Conservation (phyloP, 30 jellyfish, hydroid and myxozoan genomes). For the Aurelia aurita region DNA sequence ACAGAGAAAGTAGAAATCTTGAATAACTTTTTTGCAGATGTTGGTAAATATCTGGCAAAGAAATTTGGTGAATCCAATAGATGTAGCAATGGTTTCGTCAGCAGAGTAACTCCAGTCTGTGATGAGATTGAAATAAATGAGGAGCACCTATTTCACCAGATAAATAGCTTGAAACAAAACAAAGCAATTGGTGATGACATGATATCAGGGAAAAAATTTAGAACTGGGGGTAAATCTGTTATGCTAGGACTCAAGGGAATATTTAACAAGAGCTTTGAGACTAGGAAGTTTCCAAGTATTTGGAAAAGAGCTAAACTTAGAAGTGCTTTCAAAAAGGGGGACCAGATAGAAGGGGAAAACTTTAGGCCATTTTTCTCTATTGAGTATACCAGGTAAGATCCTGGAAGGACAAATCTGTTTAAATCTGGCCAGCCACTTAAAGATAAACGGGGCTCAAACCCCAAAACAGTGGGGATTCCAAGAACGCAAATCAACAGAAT, state of each 20-base stretch:
- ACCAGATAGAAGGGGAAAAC: too few relatives aligned
- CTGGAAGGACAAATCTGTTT: constrained; percentile 28
- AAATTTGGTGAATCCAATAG: too few relatives aligned
- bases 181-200: constrained; percentile 41
- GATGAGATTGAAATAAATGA: constrained; percentile 31
- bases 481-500: constrained; percentile 26
- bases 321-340: too few relatives aligned
- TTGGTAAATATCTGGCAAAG: too few relatives aligned
- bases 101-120: constrained; percentile 50
- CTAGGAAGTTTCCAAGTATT: too few relatives aligned
- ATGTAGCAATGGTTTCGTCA: constrained; percentile 23
- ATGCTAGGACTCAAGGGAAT: too few relatives aligned
- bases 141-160: constrained; percentile 40
- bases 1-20: too few relatives aligned
- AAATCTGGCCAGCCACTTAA: constrained; percentile 39
- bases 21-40: too few relatives aligned
- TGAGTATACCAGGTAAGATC: constrained; percentile 34
- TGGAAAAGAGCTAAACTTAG: too few relatives aligned
- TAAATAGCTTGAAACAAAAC: constrained; percentile 18
- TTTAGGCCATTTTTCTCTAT: too few relatives aligned
- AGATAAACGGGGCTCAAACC: constrained; percentile 29
- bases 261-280: too few relatives aligned
- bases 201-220: constrained; percentile 28
- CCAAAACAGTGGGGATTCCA: constrained; percentile 47
- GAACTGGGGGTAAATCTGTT: constrained; percentile 50